Base-by-base conservation (phyloP, 1,140 invertebrate genomes). In the Nephotettix cincticeps region DNA sequence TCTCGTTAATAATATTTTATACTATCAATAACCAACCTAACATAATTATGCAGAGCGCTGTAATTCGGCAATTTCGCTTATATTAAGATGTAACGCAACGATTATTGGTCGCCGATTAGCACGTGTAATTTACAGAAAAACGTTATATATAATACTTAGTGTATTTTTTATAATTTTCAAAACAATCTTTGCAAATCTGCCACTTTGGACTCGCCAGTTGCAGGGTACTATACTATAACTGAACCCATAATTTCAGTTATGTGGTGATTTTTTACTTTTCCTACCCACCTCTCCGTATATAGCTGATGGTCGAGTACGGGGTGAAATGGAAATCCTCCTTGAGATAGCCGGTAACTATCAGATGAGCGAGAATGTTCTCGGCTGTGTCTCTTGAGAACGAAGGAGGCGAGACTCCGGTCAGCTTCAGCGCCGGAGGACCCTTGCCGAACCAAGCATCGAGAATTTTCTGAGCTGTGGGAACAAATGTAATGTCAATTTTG, bases 301-400 rank as follows among this genome's bases (percentile, higher is more conserved):
- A 76, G 29, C 72, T 74, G 32, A 76, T 76, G 23, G 75, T 76
- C 2, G 74, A 74, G 64, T 76, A 76, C 36, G 74, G 74, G 0
- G 94, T 95, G 76, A 92, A 96, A 79, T 95, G 93, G 80, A 95
- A 97, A 74, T 95, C 91, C 84, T 97, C 94, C 77, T 88, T 87
- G n/a, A 97, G 79, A 81, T 91, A 94, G 14, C 87, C 87, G 74
- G 92, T 85, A 11, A 90, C 77, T 23, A 97, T 78, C 74, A 97
- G 84, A 81, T 87, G 84, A 1, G 87, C 89, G 27, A 96, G 78
- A 45, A 95, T 86, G 73, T 85, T 84, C 83, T 96, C 93, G 36
- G 85, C 90, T 54, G 84, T 79, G 68, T 85, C 83, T 73, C 88
- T 81, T 25, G 84, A 76, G 75, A 92, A 84, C 32, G 80, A 82